phyloP scores from a whole-genome alignment of 2,113 vertebrate genomes.

The Onychostoma macrolepis region DNA sequence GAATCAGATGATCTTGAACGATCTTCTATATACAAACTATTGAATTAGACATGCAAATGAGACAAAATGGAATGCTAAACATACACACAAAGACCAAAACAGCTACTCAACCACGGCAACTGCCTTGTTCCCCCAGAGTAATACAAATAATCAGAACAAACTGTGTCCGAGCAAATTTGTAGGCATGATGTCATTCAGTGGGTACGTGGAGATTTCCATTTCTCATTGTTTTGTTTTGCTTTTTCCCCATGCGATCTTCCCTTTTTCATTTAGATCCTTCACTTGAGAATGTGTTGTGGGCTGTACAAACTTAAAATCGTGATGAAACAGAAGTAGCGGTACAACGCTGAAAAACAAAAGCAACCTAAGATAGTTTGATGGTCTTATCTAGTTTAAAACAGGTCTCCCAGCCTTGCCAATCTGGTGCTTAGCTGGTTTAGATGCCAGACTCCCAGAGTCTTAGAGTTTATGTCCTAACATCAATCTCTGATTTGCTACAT shows the following conservation, averaged over 20 bases:
- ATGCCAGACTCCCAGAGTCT: no score
- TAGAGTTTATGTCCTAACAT: background rate
- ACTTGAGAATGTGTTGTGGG: constrained; percentile 3
- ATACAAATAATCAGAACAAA: constrained; percentile 31
- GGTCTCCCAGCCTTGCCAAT: no score
- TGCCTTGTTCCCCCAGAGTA: constrained; percentile 3
- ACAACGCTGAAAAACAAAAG: background rate
- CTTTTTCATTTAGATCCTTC: constrained; percentile 1
- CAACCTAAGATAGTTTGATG: background rate
- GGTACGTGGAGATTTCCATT: constrained; percentile 41
- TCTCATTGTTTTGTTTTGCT: constrained; percentile 30
- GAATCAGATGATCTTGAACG: constrained; percentile 1
- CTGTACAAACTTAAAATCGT: background rate
- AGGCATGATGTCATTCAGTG: constrained; percentile 45
- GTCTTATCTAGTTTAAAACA: background rate
- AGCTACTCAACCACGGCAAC: constrained; percentile 14
- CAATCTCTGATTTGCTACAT: background rate
- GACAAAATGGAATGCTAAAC: background rate
- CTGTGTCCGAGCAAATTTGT: constrained; percentile 11
- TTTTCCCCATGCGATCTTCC: background rate
- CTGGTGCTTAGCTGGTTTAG: no score
- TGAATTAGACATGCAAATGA: constrained; percentile 37
- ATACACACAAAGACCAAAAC: constrained; percentile 10
- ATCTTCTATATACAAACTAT: constrained; percentile 18
- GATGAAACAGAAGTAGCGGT: background rate